Evolutionary conservation across 1,140 invertebrate species (phyloP).

Genomic region (Caenorhabditis inopinata): DNA sequence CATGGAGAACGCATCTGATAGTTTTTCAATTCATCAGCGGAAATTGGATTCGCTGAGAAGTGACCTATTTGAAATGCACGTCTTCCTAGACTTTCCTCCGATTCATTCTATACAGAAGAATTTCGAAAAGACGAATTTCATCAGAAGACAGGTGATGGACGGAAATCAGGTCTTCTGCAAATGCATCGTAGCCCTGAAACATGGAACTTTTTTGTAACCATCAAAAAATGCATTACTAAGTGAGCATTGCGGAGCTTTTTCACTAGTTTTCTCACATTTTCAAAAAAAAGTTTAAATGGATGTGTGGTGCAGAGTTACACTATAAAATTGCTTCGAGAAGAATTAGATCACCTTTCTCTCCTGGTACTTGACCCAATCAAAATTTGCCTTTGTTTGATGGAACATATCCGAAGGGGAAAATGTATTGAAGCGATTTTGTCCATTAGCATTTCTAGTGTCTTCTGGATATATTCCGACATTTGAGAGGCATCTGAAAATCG

Average conservation of each 20-base stretch:
- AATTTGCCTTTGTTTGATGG: neutral
- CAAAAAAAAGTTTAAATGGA: too few species aligned
- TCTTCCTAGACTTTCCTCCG: neutral
- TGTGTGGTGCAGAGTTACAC: too few species aligned
- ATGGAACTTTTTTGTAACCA: too few species aligned
- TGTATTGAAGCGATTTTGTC: slow-evolving; percentile 36
- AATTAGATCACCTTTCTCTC: neutral
- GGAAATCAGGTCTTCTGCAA: slow-evolving; percentile 41
- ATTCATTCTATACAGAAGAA: slow-evolving; percentile 44
- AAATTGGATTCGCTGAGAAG: too few species aligned
- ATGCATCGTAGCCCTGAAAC: slow-evolving; percentile 48
- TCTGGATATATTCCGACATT: slow-evolving; percentile 37
- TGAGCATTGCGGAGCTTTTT: too few species aligned
- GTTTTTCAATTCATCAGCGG: too few species aligned
- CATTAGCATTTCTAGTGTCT: slow-evolving; percentile 27
- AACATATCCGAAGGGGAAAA: slow-evolving; percentile 29
- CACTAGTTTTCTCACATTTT: too few species aligned
- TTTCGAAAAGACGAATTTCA: slow-evolving; percentile 42
- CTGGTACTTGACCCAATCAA: slow-evolving; percentile 14
- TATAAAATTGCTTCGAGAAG: too few species aligned
- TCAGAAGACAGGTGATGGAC: slow-evolving; percentile 47
- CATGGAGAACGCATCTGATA: too few species aligned
- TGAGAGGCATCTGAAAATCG: slow-evolving; percentile 2
- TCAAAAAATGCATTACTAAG: too few species aligned
- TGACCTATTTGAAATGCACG: too few species aligned